phyloP scores from a whole-genome alignment of 2,888 invertebrate species.

The Drosophila paranaensis region DNA sequence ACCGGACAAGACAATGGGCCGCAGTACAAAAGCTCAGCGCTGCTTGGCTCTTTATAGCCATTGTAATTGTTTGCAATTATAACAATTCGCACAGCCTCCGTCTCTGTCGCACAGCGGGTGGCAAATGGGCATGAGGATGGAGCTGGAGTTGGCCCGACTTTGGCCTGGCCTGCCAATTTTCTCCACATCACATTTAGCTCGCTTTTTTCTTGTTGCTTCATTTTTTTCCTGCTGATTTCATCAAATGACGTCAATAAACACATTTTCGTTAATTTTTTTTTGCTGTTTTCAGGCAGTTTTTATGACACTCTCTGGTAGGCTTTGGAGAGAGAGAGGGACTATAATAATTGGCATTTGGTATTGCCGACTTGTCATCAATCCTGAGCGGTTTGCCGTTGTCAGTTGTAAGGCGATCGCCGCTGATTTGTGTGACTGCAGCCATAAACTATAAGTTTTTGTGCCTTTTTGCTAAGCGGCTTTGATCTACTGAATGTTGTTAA shows the following conservation, averaged over 20 bases:
- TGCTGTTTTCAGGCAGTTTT: constrained; percentile 62
- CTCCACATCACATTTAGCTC: constrained; percentile 55
- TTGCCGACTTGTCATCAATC: constrained; percentile 74
- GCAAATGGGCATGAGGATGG: constrained; percentile 55
- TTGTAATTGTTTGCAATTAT: constrained; percentile 79
- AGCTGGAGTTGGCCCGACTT: constrained; percentile 17
- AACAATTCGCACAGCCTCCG: constrained; percentile 63
- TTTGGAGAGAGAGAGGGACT: constrained; percentile 13
- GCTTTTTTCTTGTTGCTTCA: constrained; percentile 19
- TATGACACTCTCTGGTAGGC: constrained; percentile 63
- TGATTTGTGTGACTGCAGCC: constrained; percentile 58
- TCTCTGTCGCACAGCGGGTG: constrained; percentile 59
- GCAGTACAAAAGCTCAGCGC: constrained; percentile 26
- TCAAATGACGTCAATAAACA: constrained; percentile 76
- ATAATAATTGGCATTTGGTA: constrained; percentile 71
- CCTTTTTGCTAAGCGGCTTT: constrained; percentile 69
- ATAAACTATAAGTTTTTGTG: constrained; percentile 65
- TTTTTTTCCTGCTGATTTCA: constrained; percentile 46
- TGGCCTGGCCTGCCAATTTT: constrained; percentile 52
- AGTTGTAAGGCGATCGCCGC: constrained; percentile 52
- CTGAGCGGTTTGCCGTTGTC: constrained; percentile 55
- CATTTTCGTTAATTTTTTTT: constrained; percentile 57
- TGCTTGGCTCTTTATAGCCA: constrained; percentile 56
- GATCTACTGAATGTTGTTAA: constrained; percentile 42
- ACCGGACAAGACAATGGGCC: constrained; percentile 65